Evolutionary conservation across 2,797 vertebrate genomes (phyloP).

Genomic region (Peromyscus aztecus): DNA sequence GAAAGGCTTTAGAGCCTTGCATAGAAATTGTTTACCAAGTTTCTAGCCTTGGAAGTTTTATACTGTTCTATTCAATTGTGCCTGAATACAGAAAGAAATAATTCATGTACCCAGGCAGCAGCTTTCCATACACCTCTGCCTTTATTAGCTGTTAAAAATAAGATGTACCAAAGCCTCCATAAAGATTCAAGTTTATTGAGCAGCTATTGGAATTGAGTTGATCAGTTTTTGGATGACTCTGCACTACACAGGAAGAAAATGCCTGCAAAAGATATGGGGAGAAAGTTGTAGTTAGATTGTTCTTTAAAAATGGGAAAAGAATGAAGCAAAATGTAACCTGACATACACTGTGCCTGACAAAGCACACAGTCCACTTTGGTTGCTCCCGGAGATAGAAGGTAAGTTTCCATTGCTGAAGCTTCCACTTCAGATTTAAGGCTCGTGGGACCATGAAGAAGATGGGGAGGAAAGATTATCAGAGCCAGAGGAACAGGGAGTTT

Average conservation of each 20-base stretch:
- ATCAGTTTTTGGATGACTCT: background rate
- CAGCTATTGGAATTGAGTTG: background rate
- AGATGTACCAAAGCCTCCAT: background rate
- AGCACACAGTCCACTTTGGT: background rate
- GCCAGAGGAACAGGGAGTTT: background rate
- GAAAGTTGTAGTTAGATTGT: background rate
- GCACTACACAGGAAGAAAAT: background rate
- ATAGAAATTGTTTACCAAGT: background rate
- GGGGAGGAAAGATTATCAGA: too few relatives aligned
- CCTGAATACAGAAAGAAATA: background rate
- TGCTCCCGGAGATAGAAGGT: too few relatives aligned
- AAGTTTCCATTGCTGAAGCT: background rate
- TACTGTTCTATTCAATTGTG: background rate
- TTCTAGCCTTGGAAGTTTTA: background rate
- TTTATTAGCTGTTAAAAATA: constrained; percentile 2
- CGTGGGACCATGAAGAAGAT: background rate
- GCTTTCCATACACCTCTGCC: background rate
- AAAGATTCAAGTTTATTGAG: background rate
- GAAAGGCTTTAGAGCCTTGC: background rate
- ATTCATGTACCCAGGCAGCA: background rate
- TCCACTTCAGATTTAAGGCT: too few relatives aligned
- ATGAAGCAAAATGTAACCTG: background rate
- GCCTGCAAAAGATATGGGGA: background rate
- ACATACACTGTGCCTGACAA: background rate
- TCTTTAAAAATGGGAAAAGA: background rate